Evolutionary conservation across 37 sponge, comb jelly and placozoan genomes (phyloP), one percentile per base, ranked within the genome.

Genomic region (Hexactinellida sp.): DNA sequence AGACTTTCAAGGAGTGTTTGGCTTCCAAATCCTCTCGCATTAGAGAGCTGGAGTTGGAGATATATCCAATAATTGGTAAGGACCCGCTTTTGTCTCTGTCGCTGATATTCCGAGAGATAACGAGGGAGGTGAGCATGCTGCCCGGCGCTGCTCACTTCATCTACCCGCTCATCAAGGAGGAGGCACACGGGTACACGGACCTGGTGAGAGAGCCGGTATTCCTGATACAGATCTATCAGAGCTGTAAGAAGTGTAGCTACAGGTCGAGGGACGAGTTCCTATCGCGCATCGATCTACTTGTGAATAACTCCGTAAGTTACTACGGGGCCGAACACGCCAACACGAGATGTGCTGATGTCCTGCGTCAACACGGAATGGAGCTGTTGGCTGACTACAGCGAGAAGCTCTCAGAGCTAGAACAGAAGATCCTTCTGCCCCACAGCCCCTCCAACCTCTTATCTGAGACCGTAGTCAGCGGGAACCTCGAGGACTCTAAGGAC

Each of bases 291-390:
- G 91, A 95, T 39, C 90, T 94, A 35, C 88, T 98, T 34, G 96
- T 93, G 34, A 94, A 87, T 83, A 98, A 98, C 89, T 93, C 94
- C 54, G 87, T 89, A 76, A 91, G 91, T 1, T 98, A 95, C 88
- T 95, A 98, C 86, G 99, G 98, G 16, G 24, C 23, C 36, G 25
- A 85, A 3, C 37, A 41, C 16, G 5, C 54, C 9, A 41, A 38
- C 82, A 54, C 38, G 54, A 21, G 10, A 36, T 85, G 86, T 63
- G 63, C 41, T n/a, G 38, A 36, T 76, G 82, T 85, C n/a, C 87
- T 84, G 7, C 21, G 38, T 84, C n/a, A 85, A 13, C 24, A 34
- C 10, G 39, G 63, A 28, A 86, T 55, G 21, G 24, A 37, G 7
- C 38, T 84, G 37, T 85, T 85, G 86, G 38, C 37, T 21, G 25